Evolutionary conservation across 64 coral and sea anemone genomes (phyloP).

Genomic region (Hydrozoanthus tunicans): DNA sequence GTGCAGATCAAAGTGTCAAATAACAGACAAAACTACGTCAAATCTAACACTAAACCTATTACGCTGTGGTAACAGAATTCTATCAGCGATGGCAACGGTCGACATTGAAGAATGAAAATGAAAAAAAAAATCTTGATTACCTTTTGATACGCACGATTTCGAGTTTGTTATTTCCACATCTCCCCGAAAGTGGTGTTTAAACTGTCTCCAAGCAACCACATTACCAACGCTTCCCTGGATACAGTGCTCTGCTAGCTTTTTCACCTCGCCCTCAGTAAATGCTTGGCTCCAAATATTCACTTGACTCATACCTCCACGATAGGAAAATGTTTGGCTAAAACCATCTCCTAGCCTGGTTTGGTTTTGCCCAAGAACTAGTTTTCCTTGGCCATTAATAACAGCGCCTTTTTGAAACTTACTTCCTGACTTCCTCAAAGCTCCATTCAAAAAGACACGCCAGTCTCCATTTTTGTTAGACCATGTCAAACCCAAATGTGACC

Average conservation of each 20-base stretch:
- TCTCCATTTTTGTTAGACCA: neutral
- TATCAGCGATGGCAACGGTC: too few species aligned
- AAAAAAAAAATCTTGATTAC: neutral
- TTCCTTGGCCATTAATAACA: neutral
- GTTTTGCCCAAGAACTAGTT: conserved; percentile 13
- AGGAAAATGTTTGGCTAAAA: neutral
- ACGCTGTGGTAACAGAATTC: too few species aligned
- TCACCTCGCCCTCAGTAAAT: neutral
- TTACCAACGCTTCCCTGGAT: neutral
- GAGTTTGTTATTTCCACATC: neutral
- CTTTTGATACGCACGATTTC: conserved; percentile 6
- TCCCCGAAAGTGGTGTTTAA: conserved; percentile 33
- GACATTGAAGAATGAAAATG: too few species aligned
- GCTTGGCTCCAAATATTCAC: neutral
- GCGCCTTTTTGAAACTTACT: neutral
- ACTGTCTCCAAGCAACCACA: conserved; percentile 14
- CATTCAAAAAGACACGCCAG: conserved; percentile 17
- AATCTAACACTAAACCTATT: too few species aligned
- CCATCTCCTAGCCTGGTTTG: conserved; percentile 4
- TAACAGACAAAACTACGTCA: too few species aligned
- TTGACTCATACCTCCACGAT: conserved; percentile 13
- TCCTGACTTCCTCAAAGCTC: conserved; percentile 4
- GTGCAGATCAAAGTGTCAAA: too few species aligned
- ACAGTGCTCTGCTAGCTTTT: neutral
- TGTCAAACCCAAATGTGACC: conserved; percentile 17